Base-by-base conservation (phyloP, 2,888 invertebrate species). In the Caenorhabditis wallacei region DNA sequence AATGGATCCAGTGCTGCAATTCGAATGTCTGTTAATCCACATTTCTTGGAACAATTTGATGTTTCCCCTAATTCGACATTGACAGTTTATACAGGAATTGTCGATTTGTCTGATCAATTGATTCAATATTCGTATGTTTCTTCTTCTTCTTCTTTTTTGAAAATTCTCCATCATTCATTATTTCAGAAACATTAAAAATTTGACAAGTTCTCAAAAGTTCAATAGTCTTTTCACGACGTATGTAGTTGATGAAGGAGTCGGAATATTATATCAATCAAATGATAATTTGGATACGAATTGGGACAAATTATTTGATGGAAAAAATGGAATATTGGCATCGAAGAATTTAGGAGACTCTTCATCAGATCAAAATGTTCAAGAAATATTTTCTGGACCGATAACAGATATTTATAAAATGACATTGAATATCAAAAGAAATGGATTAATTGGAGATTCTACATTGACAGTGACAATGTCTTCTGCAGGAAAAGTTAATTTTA, bases 191-290 rank as follows among this genome's bases (percentile, higher is more conserved):
- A 8, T 13, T 1, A 22, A 56, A 8, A 53, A 56, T 10, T 10
- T 18, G 2, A 2, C 2, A 11, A 18, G 30, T 7, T n/a, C 26
- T 26, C 69, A 69, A n/a, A 40, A 69, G 20, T 69, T 69, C 24
- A 8, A 24, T 26, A 56, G 69, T 0, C 43, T 69, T 13, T 69
- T 69, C 43, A 69, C 69, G 4, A 69, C 69, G 1, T 69, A 69
- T 22, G 26, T 46, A 2, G 8, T 69, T 10, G 40, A 46, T 4
- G 18, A 56, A n/a, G 10, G 18, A 10, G 8, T 69, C 8, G 69
- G 40, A 26, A 56, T 43, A 11, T 2, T 43, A 5, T 43, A 69
- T 24, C 40, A 43, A 5, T 43, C 69, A 0, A 43, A 11, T 30
- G 56, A 56, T 18, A 24, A 22, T 13, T 24, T n/a, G 8, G 26